phyloP scores from a whole-genome alignment of 2,113 vertebrate species.

The Amblyopsis rosae region DNA sequence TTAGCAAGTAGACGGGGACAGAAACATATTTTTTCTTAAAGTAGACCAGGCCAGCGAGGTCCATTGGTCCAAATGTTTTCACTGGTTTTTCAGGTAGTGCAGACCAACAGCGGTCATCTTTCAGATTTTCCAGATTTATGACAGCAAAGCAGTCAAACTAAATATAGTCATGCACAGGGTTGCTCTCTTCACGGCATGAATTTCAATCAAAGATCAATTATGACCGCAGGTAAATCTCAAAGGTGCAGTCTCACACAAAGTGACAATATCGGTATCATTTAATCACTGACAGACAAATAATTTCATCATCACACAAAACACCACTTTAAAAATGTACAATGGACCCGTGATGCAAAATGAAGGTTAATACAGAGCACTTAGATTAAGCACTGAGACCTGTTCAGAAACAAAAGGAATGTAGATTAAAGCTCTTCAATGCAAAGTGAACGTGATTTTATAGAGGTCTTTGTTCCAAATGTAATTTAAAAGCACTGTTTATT shows the following conservation, averaged over 20 bases:
- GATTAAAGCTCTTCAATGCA: conserved; percentile 2
- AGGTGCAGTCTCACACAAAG: background rate
- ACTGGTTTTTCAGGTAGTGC: conserved; percentile 47
- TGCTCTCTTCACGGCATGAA: conserved; percentile 43
- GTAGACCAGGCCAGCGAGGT: conserved; percentile 15
- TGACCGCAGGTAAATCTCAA: conserved; percentile 5
- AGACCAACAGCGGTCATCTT: conserved; percentile 60
- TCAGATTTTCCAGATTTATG: conserved; percentile 54
- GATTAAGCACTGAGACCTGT: background rate
- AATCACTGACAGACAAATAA: background rate
- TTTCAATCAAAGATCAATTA: conserved; percentile 45
- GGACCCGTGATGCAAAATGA: conserved; percentile 9
- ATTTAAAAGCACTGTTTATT: conserved; percentile 9
- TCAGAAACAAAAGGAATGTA: conserved; percentile 35
- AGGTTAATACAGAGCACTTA: background rate
- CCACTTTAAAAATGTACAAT: too few relatives aligned
- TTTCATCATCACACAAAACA: too few relatives aligned
- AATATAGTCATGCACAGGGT: conserved; percentile 51
- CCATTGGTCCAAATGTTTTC: conserved; percentile 48
- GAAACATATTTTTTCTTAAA: conserved; percentile 16
- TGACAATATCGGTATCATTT: background rate
- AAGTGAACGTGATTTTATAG: conserved; percentile 11
- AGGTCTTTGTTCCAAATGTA: conserved; percentile 3
- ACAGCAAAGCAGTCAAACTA: conserved; percentile 58
- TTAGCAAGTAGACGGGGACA: background rate